Evolutionary conservation across 2,113 vertebrate species (phyloP).

Genomic region (Macroglossus sobrinus): DNA sequence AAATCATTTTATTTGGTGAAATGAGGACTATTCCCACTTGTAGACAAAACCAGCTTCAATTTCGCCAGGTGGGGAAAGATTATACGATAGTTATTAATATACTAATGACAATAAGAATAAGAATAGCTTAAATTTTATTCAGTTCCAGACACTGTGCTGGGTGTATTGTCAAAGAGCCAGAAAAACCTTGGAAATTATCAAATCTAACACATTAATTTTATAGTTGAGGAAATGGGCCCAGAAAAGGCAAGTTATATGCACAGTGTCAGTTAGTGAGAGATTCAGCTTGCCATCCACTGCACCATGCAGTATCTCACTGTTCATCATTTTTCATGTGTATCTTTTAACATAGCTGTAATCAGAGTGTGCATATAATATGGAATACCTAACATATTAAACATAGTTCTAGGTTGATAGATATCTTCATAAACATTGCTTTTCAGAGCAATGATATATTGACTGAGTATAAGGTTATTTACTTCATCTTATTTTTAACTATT

Average conservation of each 20-base stretch:
- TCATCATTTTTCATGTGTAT: neutral
- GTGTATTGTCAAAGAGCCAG: neutral
- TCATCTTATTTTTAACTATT: conserved; percentile 11
- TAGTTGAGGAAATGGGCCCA: neutral
- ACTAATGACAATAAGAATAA: neutral
- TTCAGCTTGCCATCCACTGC: neutral
- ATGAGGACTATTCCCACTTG: neutral
- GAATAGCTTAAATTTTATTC: neutral
- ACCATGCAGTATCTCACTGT: neutral
- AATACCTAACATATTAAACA: neutral
- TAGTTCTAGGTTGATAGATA: neutral
- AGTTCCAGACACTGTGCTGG: neutral
- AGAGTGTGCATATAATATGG: neutral
- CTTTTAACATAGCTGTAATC: neutral
- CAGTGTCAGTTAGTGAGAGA: neutral
- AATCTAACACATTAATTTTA: neutral
- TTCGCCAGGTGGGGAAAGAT: neutral
- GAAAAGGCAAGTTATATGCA: neutral
- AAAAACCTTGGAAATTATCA: neutral
- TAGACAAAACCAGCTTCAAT: neutral
- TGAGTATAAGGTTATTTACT: neutral
- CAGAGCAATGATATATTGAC: neutral
- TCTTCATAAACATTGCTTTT: conserved; percentile 13
- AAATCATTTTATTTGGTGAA: conserved; percentile 18
- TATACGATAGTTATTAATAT: neutral